A percentile compares a stretch with the other conserved stretches of the same genome.
These are phyloP conservation scores for Dioctria rufipes DNA, from an alignment of 2,888 invertebrate species.

Conservation along the genomic window DNA sequence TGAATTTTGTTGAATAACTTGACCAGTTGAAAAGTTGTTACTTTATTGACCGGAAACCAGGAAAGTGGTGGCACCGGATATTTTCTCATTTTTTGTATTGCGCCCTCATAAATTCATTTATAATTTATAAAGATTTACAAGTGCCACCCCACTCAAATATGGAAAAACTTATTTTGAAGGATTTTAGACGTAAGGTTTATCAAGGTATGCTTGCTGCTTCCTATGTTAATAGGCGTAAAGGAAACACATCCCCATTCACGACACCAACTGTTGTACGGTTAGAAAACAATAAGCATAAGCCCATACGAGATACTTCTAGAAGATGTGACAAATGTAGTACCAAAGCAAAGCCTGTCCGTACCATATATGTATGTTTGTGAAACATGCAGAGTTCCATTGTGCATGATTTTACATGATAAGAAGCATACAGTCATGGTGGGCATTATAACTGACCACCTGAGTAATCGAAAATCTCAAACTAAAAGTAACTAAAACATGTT, in stretches of 20 bases:
- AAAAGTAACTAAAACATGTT: too few species aligned
- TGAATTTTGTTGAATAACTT: slow-evolving; percentile 57
- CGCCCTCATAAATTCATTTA: too few species aligned
- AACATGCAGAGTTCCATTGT: too few species aligned
- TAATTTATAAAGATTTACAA: too few species aligned
- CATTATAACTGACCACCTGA: too few species aligned
- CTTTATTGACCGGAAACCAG: slow-evolving; percentile 53
- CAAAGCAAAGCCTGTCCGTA: neutral
- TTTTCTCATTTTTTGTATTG: too few species aligned
- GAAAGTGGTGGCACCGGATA: neutral
- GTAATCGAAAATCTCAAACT: too few species aligned
- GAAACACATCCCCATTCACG: too few species aligned
- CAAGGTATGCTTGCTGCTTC: too few species aligned
- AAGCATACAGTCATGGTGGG: too few species aligned
- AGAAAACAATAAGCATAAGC: neutral
- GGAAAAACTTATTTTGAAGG: neutral
- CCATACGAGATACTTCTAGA: neutral
- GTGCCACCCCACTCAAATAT: neutral
- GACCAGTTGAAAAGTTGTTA: slow-evolving; percentile 56
- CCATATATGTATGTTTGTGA: neutral
- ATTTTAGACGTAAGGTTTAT: neutral
- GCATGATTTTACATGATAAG: too few species aligned
- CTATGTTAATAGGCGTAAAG: too few species aligned
- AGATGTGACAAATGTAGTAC: neutral
- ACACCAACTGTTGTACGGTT: neutral